These are phyloP conservation scores for Myzus persicae DNA, from an alignment of 1,140 invertebrate genomes.

Conservation along the genomic window DNA sequence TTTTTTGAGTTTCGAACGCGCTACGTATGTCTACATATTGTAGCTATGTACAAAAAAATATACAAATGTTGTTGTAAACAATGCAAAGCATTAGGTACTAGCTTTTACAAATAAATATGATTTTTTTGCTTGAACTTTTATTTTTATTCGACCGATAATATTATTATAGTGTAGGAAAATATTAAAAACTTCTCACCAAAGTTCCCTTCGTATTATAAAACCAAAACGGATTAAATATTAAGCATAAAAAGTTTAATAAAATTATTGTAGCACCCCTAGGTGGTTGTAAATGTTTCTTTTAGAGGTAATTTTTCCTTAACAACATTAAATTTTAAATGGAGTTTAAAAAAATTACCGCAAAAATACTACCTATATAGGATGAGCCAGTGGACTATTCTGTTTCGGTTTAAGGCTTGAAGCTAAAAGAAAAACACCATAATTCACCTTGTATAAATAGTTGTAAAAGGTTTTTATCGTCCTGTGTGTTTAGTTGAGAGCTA, in stretches of 20 bases:
- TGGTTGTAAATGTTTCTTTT: slow-evolving; percentile 15
- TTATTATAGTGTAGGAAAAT: neutral
- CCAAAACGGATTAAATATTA: neutral
- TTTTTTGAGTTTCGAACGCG: neutral
- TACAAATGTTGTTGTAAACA: neutral
- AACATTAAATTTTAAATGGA: neutral
- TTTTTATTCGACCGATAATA: neutral
- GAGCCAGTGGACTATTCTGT: neutral
- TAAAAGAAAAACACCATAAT: neutral
- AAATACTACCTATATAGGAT: neutral
- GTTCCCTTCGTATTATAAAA: neutral
- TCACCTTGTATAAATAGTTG: slow-evolving; percentile 2
- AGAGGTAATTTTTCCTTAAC: neutral
- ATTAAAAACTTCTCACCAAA: neutral
- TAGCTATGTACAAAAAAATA: neutral
- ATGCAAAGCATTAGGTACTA: neutral
- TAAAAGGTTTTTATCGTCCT: slow-evolving; percentile 4
- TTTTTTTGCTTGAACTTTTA: neutral
- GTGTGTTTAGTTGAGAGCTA: slow-evolving; percentile 2
- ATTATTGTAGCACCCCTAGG: slow-evolving; percentile 1
- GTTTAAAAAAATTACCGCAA: neutral
- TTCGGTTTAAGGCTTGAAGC: neutral
- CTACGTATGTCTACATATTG: neutral
- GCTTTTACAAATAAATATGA: neutral
- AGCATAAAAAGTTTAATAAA: slow-evolving; percentile 5